Evolutionary conservation across 1,140 invertebrate species (phyloP).

Genomic region (Drosophila repletoides): DNA sequence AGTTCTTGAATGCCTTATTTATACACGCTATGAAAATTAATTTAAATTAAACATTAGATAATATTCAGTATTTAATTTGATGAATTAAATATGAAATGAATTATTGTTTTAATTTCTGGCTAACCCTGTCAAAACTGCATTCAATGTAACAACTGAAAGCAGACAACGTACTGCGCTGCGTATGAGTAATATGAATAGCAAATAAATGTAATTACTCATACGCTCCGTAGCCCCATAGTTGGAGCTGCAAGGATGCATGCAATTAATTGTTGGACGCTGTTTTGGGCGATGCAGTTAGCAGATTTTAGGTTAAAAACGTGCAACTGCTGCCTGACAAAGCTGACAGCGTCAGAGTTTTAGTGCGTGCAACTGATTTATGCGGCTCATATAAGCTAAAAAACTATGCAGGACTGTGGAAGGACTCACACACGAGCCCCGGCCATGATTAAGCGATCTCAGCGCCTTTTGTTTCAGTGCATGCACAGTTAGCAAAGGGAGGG

Average conservation of each 20-base stretch:
- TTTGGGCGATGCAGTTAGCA: slow-evolving; percentile 30
- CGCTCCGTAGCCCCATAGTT: slow-evolving; percentile 37
- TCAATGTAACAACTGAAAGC: background rate
- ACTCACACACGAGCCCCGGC: slow-evolving; percentile 69
- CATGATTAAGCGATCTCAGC: slow-evolving; percentile 80
- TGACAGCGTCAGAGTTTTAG: slow-evolving; percentile 38
- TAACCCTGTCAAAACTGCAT: background rate
- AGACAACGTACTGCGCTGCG: slow-evolving; percentile 5
- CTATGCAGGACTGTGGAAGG: slow-evolving; percentile 2
- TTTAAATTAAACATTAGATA: background rate
- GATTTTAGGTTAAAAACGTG: slow-evolving; percentile 45
- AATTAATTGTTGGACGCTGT: slow-evolving; percentile 67
- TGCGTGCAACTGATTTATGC: slow-evolving; percentile 74
- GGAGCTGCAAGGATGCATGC: slow-evolving; percentile 15
- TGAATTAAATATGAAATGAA: background rate
- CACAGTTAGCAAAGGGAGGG: background rate
- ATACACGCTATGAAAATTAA: too few relatives aligned
- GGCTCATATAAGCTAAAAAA: slow-evolving; percentile 43
- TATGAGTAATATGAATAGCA: slow-evolving; percentile 41
- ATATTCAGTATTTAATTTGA: too few relatives aligned
- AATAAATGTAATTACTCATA: slow-evolving; percentile 65
- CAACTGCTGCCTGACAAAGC: slow-evolving; percentile 26
- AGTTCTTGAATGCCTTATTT: too few relatives aligned
- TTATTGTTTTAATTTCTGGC: background rate
- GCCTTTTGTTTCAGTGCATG: slow-evolving; percentile 67